Evolutionary conservation across 2,888 invertebrate genomes (phyloP), one percentile per base, ranked within the genome.

Genomic region (Troglohyphantes excavatus): DNA sequence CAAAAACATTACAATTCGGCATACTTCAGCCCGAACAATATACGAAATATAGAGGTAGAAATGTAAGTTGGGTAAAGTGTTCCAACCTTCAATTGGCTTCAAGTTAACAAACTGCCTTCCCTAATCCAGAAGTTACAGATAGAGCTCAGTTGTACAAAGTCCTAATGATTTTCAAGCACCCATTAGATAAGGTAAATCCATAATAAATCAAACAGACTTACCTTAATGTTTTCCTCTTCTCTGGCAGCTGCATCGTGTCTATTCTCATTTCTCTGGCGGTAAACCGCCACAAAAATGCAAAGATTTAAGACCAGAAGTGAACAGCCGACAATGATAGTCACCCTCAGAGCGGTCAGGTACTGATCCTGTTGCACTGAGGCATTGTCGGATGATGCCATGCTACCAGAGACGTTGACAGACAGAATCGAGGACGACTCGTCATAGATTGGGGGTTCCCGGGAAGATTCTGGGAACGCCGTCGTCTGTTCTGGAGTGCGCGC

Each of bases 281-380:
- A 98, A 0, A 98, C 97, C 2, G 97, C 98, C 78, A 98, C 98
- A 93, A 98, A 98, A 93, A 98, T 97, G 39, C 98, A 94, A 67
- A 98, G 97, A 93, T 98, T 98, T 2, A 98, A 94, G 92, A 98
- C 97, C 23, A 98, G 95, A 88, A 98, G 94, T 3, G 97, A 97
- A 93, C 98, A 98, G 19, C 97, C 97, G 65, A 97, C 97, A 92
- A 97, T 97, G 92, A 98, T 97, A 29, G 97, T 97, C 39, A 97
- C 97, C 6, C 97, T 96, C 23, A 98, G 94, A 0, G 97, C 97
- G 0, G 97, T 97, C 11, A 97, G 97, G 93, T 97, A 97, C 13
- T 82, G 43, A 11, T 78, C 70, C 19, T 26, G 61, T 1, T 9
- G 33, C 21, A 21, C 17, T 7, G 3, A 9, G 0, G 65, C 33